Base-by-base conservation (phyloP, 2,113 vertebrate species). In the Amphiprion ocellaris region DNA sequence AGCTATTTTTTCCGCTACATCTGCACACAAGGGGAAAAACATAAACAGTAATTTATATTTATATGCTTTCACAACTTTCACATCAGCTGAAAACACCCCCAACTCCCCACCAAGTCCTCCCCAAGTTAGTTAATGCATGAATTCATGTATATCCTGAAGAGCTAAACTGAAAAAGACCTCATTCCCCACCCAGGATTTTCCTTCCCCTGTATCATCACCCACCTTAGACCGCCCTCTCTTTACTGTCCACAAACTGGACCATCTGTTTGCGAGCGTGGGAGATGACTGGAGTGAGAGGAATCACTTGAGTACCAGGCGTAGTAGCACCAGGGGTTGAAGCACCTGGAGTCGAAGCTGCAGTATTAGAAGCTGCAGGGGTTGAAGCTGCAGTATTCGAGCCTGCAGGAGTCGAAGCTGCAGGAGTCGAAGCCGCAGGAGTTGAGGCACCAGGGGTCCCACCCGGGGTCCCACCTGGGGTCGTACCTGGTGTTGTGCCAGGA, bases 221-320 rank as follows among this genome's bases (percentile, higher is more conserved):
- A 64, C 23, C 17, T 89, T 80, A 94, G 65, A 92, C 87, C 3
- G 69, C 69, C 41, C 90, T 91, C 69, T 94, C 93, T 81, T 66
- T 79, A 23, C 78, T 83, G 75, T 79, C 91, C 41, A 92, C 86
- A 77, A 88, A 84, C 89, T 93, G 93, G 54, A 93, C 91, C 11
- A 92, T 78, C 79, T 94, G 93, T 90, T 92, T 94, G 61, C 90
- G 87, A 79, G 89, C 90, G 0, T 92, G 92, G 50, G 91, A 79
- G 30, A 92, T 84, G 66, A 90, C 82, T 47, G 90, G 90, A 74
- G 88, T 92, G 67, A 93, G 87, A n/a, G 92, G 89, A 24, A 89
- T 11, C 1, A 91, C 50, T 4, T 83, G 79, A 53, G 79, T 86
- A 60, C 64, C 14, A 1, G 90, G 87, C 1, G 78, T 81, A 3